Conservation (phyloP, 2,888 invertebrate species). For the Tachina fera region DNA sequence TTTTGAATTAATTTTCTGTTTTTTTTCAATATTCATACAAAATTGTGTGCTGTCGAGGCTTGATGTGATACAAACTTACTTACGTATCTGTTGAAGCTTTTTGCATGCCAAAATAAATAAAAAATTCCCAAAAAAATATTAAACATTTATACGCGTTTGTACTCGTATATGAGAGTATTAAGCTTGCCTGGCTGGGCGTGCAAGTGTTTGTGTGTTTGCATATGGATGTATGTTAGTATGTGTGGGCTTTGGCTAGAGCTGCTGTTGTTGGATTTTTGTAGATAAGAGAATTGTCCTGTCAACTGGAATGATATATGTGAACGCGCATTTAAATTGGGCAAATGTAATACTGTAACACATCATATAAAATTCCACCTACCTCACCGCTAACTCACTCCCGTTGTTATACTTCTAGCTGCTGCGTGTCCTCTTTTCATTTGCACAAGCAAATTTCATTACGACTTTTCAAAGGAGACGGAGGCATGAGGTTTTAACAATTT, state of each 20-base stretch:
- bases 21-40: slow-evolving; percentile 53
- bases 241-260: slow-evolving; percentile 40
- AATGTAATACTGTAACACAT: slow-evolving; percentile 70
- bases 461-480: slow-evolving; percentile 45
- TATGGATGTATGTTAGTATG: neutral
- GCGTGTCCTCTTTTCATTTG: slow-evolving; percentile 8
- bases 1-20: neutral
- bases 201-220: slow-evolving; percentile 9
- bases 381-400: slow-evolving; percentile 2
- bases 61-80: slow-evolving; percentile 47
- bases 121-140: slow-evolving; percentile 7
- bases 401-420: slow-evolving; percentile 1
- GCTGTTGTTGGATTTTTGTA: slow-evolving; percentile 82
- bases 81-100: slow-evolving; percentile 34
- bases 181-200: slow-evolving; percentile 49
- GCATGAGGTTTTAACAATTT: slow-evolving; percentile 68
- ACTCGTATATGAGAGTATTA: slow-evolving; percentile 5
- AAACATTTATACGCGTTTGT: slow-evolving; percentile 28
- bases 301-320: slow-evolving; percentile 87
- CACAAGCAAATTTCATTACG: slow-evolving; percentile 66
- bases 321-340: slow-evolving; percentile 83
- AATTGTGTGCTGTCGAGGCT: slow-evolving; percentile 55
- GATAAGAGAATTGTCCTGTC: slow-evolving; percentile 89
- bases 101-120: slow-evolving; percentile 49
- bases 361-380: slow-evolving; percentile 66